Base-by-base conservation (phyloP, 1,140 invertebrate genomes). In the Drosophila tani region DNA sequence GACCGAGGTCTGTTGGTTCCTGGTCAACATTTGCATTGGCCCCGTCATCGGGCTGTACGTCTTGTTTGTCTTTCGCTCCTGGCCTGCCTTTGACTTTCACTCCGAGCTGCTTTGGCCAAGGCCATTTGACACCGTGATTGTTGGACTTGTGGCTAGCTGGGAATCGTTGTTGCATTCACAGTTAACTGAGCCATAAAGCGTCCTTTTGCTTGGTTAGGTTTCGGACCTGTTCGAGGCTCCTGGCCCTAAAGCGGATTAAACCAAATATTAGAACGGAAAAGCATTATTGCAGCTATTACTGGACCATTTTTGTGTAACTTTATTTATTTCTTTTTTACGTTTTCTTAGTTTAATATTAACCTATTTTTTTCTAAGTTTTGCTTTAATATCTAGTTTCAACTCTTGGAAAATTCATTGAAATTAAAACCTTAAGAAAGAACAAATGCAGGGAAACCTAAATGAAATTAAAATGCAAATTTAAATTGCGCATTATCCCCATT, bases 1-100 rank as follows among this genome's bases (percentile, higher is more conserved):
- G 27, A 14, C 14, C 41, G n/a, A 21, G 47, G 32, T 49, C 67
- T 55, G 69, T 50, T 24, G 55, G 46, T 24, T 40, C 19, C 59
- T n/a, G 53, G 75, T 83, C 67, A 86, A 87, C 71, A 67, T 68
- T 77, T 74, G 51, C 74, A 66, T 64, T 63, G 63, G 51, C 47
- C 41, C 51, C 70, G 70, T 67, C 59, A 64, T 82, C 74, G 60
- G 70, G 75, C 27, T 82, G 75, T 79, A 60, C 82, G 83, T 60
- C 79, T 70, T 88, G 82, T 86, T 79, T 87, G 82, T 68, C 75
- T 50, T 76, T 66, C 63, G 75, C 66, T 69, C 55, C 73, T 43
- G 29, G 21, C 63, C 57, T 49, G 45, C 80, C 70, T 80, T 87
- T 83, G 71, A 80, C 55, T 60, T 73, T 21, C 67, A 43, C 29